Base-by-base conservation (phyloP, 2,888 invertebrate genomes). In the Mimas tiliae region DNA sequence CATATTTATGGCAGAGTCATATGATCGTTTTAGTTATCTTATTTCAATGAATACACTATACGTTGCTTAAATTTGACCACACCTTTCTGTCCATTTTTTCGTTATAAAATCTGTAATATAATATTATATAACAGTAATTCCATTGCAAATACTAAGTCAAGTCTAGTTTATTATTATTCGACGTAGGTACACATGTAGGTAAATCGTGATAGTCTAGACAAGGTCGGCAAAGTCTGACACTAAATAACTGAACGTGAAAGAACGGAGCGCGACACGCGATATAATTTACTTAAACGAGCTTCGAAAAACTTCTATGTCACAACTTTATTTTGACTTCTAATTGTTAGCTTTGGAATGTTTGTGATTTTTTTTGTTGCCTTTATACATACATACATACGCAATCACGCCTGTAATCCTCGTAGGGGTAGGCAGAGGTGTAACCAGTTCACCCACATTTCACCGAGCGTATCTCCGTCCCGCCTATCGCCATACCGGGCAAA, bases 211-310 rank as follows among this genome's bases (percentile, higher is more conserved):
- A 53, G 38, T 58, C 42, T 38, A 58, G 42, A 58, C 58, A 58
- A 58, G 58, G 58, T 58, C 58, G 34, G 34, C 27, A 6, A 19
- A 58, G 58, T 52, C 42, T 58, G 11, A 38, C 58, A 58, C 58
- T 58, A 42, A 58, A 58, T 58, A 58, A 42, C 42, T 58, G 12
- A 58, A 58, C 42, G 42, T 11, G 19, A 58, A 42, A n/a, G 55
- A 55, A 58, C 19, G 58, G 2, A 19, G 38, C 42, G 42, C 21
- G 42, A 19, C 58, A 58, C 42, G 58, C 58, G 42, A 58, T 58
- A 42, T 38, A 42, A 42, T 42, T 42, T 19, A 42, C 58, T 12
- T 58, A 8, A 52, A 53, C 34, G 6, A 53, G 14, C 8, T 53
- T 53, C 53, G 14, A 33, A 1, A 33, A 52, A 14, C 33, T 21